phyloP scores from a whole-genome alignment of 2,888 invertebrate genomes.

The Orthosia gothica region DNA sequence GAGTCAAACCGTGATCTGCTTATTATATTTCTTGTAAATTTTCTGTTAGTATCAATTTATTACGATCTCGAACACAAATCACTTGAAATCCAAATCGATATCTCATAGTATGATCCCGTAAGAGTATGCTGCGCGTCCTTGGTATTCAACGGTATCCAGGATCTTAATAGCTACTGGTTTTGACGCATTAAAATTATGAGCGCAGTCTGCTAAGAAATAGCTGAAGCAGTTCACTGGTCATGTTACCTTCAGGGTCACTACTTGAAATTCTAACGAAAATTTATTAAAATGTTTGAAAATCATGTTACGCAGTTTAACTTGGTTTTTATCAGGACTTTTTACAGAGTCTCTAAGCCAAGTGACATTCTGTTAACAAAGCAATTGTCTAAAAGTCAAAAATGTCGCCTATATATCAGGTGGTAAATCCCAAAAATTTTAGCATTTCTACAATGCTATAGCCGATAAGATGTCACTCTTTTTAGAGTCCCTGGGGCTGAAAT shows the following conservation, averaged over 20 bases:
- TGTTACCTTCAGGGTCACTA: constrained; percentile 58
- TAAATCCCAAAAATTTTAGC: background rate
- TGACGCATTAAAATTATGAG: constrained; percentile 83
- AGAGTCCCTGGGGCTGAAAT: background rate
- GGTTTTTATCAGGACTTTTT: background rate
- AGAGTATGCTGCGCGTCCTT: constrained; percentile 80
- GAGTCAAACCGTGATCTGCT: background rate
- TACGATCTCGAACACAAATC: constrained; percentile 23
- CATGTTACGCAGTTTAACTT: background rate
- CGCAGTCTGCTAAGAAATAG: constrained; percentile 70
- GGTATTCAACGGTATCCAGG: constrained; percentile 86
- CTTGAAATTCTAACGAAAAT: background rate
- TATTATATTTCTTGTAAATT: background rate
- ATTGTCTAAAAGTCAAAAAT: no score
- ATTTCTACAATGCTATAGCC: background rate
- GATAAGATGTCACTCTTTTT: background rate
- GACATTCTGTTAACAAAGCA: no score
- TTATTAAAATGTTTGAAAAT: background rate
- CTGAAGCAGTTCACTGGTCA: constrained; percentile 62
- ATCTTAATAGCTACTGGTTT: constrained; percentile 88
- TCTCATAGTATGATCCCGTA: constrained; percentile 58
- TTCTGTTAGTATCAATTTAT: background rate
- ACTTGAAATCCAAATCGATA: constrained; percentile 45
- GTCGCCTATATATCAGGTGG: background rate
- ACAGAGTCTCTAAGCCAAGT: no score